A percentile compares a stretch with the other conserved stretches of the same genome.
phyloP scores from a whole-genome alignment of 2,888 invertebrate species.

The Cenopis cana region DNA sequence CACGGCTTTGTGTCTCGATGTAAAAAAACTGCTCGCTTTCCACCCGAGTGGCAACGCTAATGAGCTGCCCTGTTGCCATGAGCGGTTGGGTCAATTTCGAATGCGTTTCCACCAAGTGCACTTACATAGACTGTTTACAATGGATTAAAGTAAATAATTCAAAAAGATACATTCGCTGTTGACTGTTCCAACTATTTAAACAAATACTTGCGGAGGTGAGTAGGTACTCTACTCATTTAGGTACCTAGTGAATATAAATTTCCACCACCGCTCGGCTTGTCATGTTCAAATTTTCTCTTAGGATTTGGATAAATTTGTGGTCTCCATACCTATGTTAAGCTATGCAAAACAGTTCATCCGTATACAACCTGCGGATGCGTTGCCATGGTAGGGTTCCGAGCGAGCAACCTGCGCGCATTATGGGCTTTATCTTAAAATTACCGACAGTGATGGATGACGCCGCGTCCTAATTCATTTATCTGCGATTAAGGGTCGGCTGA shows the following conservation, averaged over 20 bases:
- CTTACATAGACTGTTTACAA: not conserved
- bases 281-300: conserved; percentile 4
- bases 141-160: not conserved
- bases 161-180: too few species aligned
- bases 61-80: conserved; percentile 15
- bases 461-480: conserved; percentile 76
- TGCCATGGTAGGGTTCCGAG: conserved; percentile 47
- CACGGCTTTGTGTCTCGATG: conserved; percentile 40
- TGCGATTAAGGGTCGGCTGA: conserved; percentile 65
- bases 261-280: not conserved
- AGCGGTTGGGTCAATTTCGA: conserved; percentile 11
- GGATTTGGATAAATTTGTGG: conserved; percentile 21
- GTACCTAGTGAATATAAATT: too few species aligned
- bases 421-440: conserved; percentile 76
- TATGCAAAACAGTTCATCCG: conserved; percentile 26
- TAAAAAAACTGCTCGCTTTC: conserved; percentile 20
- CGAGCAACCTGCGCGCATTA: conserved; percentile 60
- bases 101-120: not conserved
- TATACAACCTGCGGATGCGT: conserved; percentile 20
- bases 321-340: conserved; percentile 18
- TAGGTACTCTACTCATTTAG: too few species aligned
- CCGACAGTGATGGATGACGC: conserved; percentile 75
- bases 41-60: conserved; percentile 22
- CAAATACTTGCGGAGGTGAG: too few species aligned
- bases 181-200: too few species aligned